phyloP scores from a whole-genome alignment of 2,888 invertebrate species.

The Lissonota sp. region DNA sequence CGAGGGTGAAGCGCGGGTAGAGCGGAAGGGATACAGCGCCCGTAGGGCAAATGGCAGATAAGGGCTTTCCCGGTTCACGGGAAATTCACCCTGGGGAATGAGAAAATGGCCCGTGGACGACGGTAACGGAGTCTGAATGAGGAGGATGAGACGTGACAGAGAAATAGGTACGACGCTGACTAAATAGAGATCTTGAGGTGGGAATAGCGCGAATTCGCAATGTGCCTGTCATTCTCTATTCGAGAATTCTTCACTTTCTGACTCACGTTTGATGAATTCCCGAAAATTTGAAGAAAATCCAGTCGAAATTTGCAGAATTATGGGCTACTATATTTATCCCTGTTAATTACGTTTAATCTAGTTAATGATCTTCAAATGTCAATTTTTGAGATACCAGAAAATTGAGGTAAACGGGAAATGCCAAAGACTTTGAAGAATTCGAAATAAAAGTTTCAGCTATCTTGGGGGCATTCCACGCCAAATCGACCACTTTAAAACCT shows the following conservation, averaged over 20 bases:
- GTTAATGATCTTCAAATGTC: too few species aligned
- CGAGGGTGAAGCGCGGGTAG: slow-evolving; percentile 23
- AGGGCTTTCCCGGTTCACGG: slow-evolving; percentile 57
- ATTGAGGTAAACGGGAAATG: too few species aligned
- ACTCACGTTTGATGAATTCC: too few species aligned
- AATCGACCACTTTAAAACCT: too few species aligned
- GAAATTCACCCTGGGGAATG: slow-evolving; percentile 50
- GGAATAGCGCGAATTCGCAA: slow-evolving; percentile 9
- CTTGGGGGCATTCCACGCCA: too few species aligned
- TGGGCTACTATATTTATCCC: too few species aligned
- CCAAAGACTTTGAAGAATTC: too few species aligned
- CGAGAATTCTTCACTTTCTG: not conserved
- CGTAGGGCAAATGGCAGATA: slow-evolving; percentile 59
- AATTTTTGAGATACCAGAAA: too few species aligned
- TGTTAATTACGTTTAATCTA: too few species aligned
- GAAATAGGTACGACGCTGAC: slow-evolving; percentile 17
- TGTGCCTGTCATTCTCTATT: slow-evolving; percentile 1
- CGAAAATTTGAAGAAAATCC: too few species aligned
- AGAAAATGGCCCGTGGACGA: slow-evolving; percentile 47
- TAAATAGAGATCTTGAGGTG: not conserved
- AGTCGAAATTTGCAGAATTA: too few species aligned
- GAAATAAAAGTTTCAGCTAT: too few species aligned
- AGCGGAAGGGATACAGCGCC: slow-evolving; percentile 39
- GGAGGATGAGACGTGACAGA: slow-evolving; percentile 30
- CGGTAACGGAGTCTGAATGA: slow-evolving; percentile 19